These are phyloP conservation scores for Chrosomus eos DNA, from an alignment of 2,797 vertebrate species.

Conservation along the genomic window DNA sequence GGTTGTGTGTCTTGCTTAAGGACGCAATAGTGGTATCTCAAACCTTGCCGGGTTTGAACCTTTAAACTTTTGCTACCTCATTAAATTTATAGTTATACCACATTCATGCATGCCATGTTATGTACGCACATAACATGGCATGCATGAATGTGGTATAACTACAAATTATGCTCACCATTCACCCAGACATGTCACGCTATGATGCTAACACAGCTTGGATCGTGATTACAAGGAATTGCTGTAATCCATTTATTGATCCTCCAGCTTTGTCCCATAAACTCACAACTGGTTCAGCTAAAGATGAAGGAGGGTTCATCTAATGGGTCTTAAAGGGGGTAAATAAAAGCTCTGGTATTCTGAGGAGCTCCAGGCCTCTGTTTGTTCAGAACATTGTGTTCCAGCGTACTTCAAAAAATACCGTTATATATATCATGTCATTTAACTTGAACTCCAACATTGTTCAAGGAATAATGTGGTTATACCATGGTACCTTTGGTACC, in stretches of 20 bases:
- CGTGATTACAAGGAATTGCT: conserved; percentile 1
- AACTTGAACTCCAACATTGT: background rate
- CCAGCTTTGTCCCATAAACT: conserved; percentile 4
- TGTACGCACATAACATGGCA: too few species aligned
- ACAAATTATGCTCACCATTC: background rate
- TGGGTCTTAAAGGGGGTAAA: conserved; percentile 2
- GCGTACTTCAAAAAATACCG: background rate
- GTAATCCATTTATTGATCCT: conserved; percentile 21
- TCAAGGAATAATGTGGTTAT: background rate
- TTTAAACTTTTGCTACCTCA: background rate
- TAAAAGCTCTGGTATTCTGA: background rate
- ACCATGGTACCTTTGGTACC: background rate
- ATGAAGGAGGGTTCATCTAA: background rate
- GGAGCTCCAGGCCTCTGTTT: background rate
- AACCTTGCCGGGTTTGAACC: background rate
- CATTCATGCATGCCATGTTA: background rate
- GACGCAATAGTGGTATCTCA: background rate
- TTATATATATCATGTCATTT: background rate
- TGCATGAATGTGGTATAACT: too few species aligned
- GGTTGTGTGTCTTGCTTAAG: background rate
- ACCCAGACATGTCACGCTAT: background rate
- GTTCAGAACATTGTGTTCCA: background rate
- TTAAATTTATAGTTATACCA: background rate
- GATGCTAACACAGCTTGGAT: background rate
- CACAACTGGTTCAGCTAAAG: conserved; percentile 3